Base-by-base conservation (phyloP, 2,797 vertebrate species). In the Mallotus villosus region DNA sequence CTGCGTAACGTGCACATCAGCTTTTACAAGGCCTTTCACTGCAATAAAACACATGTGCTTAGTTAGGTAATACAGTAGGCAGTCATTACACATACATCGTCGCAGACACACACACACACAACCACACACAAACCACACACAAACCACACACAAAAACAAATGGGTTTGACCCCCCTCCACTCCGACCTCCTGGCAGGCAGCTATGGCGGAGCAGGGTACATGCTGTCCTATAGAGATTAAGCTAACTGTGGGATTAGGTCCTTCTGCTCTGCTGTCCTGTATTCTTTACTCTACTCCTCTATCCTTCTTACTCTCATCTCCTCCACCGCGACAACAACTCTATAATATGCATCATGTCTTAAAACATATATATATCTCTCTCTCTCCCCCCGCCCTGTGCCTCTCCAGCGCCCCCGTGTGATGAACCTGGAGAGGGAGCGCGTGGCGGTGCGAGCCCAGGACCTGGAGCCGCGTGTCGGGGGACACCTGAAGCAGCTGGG, bases 401-500 rank as follows among this genome's bases (percentile, higher is more conserved):
- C 69, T 68, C 25, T 27, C 11, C 78, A 93, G 89, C 74, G 21
- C 41, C 68, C 78, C 73, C 67, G 83, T 86, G 89, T 81, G 82
- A 97, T 97, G 96, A 93, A 88, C 90, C 91, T 86, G 87, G 91
- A 93, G 88, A 92, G 85, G 68, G 79, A 89, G 59, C 79, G 87
- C 78, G 5, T 6, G 19, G 76, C 69, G 66, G 72, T 79, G 37
- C 90, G 86, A 80, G 92, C 92, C 74, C 74, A 91, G 51, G 95
- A 97, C 74, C 95, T 96, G 95, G 96, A 98, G 81, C 90, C 93
- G 25, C 94, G 95, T 81, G 80, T 92, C 12, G 87, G 78, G 63
- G 86, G 82, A 1, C 91, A 90, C 75, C 82, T 86, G 76, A 92
- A 89, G 80, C 97, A 95, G 78, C 91, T 94, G 0, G 85, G 93